Evolutionary conservation across 2,113 vertebrate genomes (phyloP).

Genomic region (Columba livia): DNA sequence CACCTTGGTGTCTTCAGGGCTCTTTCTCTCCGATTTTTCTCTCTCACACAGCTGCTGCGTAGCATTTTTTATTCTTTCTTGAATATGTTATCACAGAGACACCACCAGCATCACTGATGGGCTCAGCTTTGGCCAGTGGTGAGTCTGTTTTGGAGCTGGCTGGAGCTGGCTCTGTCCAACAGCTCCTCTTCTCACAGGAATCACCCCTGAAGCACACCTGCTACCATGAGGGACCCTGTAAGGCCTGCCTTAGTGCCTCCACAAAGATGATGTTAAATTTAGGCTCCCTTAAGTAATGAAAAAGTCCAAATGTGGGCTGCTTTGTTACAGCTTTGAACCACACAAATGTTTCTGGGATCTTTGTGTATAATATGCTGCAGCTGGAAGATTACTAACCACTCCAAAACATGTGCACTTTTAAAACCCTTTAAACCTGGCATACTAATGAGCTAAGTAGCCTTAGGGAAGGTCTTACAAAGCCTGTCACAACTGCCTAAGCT

Average conservation of each 20-base stretch:
- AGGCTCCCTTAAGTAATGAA: background rate
- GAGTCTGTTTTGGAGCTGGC: background rate
- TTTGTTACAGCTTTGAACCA: background rate
- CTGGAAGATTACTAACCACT: background rate
- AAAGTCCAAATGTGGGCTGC: background rate
- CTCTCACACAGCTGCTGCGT: background rate
- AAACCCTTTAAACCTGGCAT: background rate
- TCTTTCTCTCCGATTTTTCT: background rate
- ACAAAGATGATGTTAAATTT: background rate
- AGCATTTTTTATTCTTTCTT: background rate
- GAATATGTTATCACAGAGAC: background rate
- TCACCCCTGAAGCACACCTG: background rate
- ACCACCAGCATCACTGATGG: background rate
- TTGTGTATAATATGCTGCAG: background rate
- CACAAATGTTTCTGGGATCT: background rate
- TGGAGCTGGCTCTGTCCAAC: background rate
- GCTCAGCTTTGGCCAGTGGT: background rate
- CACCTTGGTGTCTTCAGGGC: background rate
- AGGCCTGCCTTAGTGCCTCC: background rate
- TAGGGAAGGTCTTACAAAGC: background rate
- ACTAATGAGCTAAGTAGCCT: background rate
- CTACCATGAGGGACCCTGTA: background rate
- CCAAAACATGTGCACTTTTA: background rate
- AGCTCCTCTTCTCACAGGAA: background rate
- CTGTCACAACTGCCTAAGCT: background rate